Conservation (phyloP, 2,113 vertebrate genomes). For the Chloroceryle aenea region DNA sequence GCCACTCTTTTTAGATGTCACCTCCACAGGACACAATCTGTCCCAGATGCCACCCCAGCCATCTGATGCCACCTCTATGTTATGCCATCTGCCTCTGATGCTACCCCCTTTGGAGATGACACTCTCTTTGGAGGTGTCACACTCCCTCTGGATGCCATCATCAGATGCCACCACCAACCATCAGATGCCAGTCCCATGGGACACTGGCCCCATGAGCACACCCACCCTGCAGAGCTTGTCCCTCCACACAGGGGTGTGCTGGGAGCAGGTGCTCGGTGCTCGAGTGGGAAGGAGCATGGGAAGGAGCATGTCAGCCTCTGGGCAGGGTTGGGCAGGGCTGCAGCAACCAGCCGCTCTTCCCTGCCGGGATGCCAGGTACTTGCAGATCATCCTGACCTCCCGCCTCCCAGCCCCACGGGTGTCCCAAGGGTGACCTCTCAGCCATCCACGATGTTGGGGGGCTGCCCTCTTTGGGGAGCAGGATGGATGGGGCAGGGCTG, state of each 20-base stretch:
- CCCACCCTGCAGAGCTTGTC: neutral
- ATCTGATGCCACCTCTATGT: neutral
- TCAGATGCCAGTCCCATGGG: neutral
- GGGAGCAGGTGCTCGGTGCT: rapidly evolving
- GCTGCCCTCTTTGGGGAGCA: neutral
- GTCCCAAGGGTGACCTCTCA: neutral
- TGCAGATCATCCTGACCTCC: neutral
- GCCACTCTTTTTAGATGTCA: neutral
- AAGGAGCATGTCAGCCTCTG: neutral
- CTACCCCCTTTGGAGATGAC: neutral
- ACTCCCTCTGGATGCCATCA: neutral
- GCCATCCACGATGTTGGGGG: rapidly evolving
- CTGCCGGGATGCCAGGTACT: neutral
- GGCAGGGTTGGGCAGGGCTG: neutral
- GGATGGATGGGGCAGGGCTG: neutral
- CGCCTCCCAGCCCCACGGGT: rapidly evolving
- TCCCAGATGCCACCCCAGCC: neutral
- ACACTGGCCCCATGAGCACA: neutral
- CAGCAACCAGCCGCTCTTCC: neutral
- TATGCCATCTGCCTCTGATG: neutral
- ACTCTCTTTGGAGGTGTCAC: no score
- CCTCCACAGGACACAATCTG: neutral
- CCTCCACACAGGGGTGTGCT: rapidly evolving
- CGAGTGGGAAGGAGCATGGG: neutral
- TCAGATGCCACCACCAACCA: neutral